Base-by-base conservation (phyloP, 2,797 vertebrate genomes). In the Pteropus rufus region DNA sequence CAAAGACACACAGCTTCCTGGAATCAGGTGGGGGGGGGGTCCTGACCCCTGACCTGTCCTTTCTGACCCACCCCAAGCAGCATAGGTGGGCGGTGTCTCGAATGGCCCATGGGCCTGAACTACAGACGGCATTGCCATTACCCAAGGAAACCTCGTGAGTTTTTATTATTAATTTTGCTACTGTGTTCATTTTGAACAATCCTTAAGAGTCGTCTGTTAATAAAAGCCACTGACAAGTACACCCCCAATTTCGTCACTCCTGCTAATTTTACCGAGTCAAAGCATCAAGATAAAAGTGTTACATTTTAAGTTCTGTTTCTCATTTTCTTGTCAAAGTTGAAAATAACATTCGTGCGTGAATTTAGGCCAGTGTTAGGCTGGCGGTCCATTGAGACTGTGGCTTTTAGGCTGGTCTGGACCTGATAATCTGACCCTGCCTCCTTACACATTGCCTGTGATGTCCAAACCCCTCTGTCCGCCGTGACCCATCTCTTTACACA, bases 1-100 rank as follows among this genome's bases (percentile, higher is more conserved):
- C 67, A 77, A 34, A 89, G 60, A 54, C 87, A 58, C 36, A 64
- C 4, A 11, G 18, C 29, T 41, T 49, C 19, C 52, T 34, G 34
- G 29, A 81, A 8, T 65, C 16, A 0, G 19, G 65, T 15, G 14
- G 14, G 11, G 34, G 34, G 34, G 15, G 15, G 24, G 26, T n/a
- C 21, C 58, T 26, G 54, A 52, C 15, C 34, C 12, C 54, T 64
- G 41, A 16, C 10, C 56, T 23, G 62, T 91, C 29, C 23, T 77
- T 54, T 34, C 49, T 7, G 2, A 0, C 9, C 0, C 5, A 0
- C 4, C 60, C 62, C 60, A 16, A 8, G 16, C 8, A n/a, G 23
- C 82, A 36, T 34, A 49, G 18, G 36, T 10, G 65, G 52, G 23
- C 34, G 34, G 36, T 3, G 2, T 77, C 58, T 12, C 65, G 11